Percentiles rank a stretch among this genome's conserved stretches.
phyloP scores from a whole-genome alignment of 2,888 invertebrate genomes.

The Scaptomyza tumidula region DNA sequence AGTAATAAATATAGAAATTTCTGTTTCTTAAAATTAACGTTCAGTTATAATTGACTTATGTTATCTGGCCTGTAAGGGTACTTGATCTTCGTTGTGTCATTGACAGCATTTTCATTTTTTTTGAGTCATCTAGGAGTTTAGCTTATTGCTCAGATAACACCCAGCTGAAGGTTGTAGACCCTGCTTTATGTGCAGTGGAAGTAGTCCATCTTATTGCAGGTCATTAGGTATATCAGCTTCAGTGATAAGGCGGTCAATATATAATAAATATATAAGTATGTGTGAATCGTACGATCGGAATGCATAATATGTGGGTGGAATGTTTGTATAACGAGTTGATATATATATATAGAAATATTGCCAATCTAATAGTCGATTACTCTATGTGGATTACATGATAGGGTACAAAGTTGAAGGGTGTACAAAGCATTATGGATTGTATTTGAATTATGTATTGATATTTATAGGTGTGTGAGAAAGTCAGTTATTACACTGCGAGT shows the following conservation, averaged over 20 bases:
- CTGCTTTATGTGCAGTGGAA: slow-evolving; percentile 2
- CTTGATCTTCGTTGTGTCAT: neutral
- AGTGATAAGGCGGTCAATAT: slow-evolving; percentile 32
- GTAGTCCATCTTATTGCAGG: slow-evolving; percentile 25
- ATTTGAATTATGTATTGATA: neutral
- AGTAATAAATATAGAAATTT: too few species aligned
- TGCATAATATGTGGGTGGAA: slow-evolving; percentile 41
- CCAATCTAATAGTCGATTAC: too few species aligned
- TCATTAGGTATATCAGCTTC: slow-evolving; percentile 37
- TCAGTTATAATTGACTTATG: neutral
- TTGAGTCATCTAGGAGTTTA: slow-evolving; percentile 27
- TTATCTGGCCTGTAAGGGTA: neutral
- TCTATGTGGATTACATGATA: too few species aligned
- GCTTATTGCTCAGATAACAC: slow-evolving; percentile 46
- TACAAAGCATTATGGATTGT: neutral
- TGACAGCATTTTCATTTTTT: neutral
- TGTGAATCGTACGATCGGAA: slow-evolving; percentile 27
- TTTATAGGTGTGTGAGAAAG: too few species aligned
- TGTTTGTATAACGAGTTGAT: neutral
- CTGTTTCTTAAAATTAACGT: neutral
- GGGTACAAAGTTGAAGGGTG: slow-evolving; percentile 1
- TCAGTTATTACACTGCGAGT: too few species aligned
- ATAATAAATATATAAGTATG: neutral
- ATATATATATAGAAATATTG: too few species aligned
- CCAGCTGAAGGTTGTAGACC: slow-evolving; percentile 42